phyloP scores from a whole-genome alignment of 2,797 vertebrate genomes.

The Mormyrops attenuatus region DNA sequence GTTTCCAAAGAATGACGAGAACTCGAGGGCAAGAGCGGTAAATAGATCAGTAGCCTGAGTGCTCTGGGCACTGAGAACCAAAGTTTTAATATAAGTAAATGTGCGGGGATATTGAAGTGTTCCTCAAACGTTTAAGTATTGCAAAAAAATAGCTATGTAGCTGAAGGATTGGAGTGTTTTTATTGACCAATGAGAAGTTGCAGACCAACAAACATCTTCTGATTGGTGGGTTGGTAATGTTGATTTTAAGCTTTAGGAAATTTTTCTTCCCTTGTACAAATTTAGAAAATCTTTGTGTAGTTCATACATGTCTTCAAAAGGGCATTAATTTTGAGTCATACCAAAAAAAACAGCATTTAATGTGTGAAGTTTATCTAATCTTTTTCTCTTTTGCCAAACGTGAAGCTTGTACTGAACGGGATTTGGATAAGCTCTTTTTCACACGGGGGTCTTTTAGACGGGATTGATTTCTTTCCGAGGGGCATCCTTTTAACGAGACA shows the following conservation, averaged over 20 bases:
- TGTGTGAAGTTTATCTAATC: not conserved
- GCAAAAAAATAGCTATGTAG: not conserved
- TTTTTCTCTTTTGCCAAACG: not conserved
- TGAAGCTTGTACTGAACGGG: not conserved
- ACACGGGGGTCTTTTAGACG: not conserved
- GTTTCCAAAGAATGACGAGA: conserved; percentile 1
- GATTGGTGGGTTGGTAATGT: conserved; percentile 19
- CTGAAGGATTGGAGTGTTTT: not conserved
- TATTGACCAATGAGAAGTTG: conserved; percentile 8
- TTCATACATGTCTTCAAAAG: not conserved
- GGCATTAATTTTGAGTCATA: not conserved
- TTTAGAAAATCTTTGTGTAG: not conserved
- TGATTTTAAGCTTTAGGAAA: conserved; percentile 16
- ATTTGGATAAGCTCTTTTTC: not conserved
- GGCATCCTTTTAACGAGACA: not conserved
- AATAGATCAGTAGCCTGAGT: not conserved
- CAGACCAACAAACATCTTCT: conserved; percentile 11
- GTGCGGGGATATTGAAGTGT: not conserved
- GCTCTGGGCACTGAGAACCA: conserved; percentile 6
- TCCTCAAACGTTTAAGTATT: not conserved
- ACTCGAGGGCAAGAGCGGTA: not conserved
- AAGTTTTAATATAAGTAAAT: conserved; percentile 6
- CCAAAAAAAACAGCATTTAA: conserved; percentile 12
- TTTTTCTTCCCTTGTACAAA: conserved; percentile 6
- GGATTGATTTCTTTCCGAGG: not conserved